Conservation (phyloP, 2,113 vertebrate genomes). For the Crotalus tigris region DNA sequence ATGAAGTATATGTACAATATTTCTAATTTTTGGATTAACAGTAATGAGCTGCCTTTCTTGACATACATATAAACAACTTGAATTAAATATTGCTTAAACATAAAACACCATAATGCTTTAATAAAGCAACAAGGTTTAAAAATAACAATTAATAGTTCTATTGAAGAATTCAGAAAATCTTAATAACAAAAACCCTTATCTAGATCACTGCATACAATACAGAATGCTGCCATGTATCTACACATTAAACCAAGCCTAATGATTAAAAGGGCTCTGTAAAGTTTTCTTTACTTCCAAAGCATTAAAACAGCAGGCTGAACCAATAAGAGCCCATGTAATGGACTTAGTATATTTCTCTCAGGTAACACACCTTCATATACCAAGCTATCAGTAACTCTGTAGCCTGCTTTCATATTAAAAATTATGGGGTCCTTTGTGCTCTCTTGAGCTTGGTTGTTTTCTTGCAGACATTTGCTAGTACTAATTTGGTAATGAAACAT, state of each 20-base stretch:
- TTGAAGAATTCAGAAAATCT: background rate
- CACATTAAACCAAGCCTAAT: background rate
- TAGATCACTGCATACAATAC: background rate
- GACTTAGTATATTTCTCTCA: background rate
- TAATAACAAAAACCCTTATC: background rate
- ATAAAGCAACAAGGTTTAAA: background rate
- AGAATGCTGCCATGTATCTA: background rate
- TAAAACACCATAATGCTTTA: background rate
- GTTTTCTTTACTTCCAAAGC: background rate
- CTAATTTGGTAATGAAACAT: background rate
- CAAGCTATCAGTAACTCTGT: background rate
- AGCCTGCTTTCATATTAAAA: background rate
- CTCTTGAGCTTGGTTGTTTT: background rate
- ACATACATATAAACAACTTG: background rate
- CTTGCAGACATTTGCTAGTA: background rate
- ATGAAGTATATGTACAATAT: background rate
- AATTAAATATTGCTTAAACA: background rate
- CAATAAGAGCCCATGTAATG: background rate
- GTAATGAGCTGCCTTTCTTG: background rate
- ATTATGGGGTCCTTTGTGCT: background rate
- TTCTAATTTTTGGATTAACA: background rate
- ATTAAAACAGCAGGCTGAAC: background rate
- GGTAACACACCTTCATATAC: background rate
- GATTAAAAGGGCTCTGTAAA: background rate
- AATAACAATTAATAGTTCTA: background rate